Conservation (phyloP, 2,113 vertebrate genomes). For the Ramphastos sulfuratus region DNA sequence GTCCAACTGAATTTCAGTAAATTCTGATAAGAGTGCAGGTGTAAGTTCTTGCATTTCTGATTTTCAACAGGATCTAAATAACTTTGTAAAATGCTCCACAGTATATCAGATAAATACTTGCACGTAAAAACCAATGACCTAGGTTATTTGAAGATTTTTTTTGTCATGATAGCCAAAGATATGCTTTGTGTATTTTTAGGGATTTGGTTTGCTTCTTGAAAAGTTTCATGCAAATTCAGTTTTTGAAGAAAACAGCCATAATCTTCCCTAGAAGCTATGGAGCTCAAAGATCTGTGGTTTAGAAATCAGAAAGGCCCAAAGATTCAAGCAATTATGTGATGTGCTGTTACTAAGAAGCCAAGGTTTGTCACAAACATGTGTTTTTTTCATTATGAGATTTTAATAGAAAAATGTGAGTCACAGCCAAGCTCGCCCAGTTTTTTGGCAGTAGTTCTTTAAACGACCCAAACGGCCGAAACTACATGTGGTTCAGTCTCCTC, state of each 20-base stretch:
- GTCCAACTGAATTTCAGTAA: neutral
- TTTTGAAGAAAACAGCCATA: neutral
- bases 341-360: neutral
- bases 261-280: neutral
- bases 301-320: neutral
- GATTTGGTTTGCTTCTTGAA: neutral
- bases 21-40: neutral
- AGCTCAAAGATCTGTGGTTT: neutral
- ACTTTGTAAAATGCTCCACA: neutral
- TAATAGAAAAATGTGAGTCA: conserved; percentile 35
- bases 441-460: conserved; percentile 29
- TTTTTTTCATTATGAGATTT: conserved; percentile 3
- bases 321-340: neutral
- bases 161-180: neutral
- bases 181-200: neutral
- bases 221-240: neutral
- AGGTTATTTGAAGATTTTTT: neutral
- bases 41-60: neutral
- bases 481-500: neutral
- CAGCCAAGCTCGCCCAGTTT: conserved; percentile 15
- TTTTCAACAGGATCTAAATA: neutral
- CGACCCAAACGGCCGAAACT: conserved; percentile 6
- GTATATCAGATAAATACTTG: neutral
- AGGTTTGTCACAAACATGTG: conserved; percentile 8
- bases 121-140: neutral